These are phyloP conservation scores for Prenolepis imparis DNA, from an alignment of 2,888 invertebrate genomes.

Conservation along the genomic window DNA sequence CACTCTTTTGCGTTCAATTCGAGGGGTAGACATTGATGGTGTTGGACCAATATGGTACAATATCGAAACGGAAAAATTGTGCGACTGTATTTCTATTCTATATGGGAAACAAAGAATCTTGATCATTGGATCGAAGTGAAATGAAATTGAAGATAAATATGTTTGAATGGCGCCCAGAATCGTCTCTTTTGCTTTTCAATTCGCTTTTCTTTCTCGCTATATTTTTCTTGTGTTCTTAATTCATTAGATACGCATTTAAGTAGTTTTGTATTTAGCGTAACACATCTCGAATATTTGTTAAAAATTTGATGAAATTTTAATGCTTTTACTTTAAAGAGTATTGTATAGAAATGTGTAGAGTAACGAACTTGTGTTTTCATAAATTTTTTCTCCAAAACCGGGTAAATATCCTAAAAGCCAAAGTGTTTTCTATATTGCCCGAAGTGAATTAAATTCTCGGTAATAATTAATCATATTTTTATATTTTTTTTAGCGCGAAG, in stretches of 20 bases:
- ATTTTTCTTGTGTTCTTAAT: not conserved
- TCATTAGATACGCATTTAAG: not conserved
- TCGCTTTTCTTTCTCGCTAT: not conserved
- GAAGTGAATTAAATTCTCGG: not conserved
- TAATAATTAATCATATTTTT: constrained; percentile 1
- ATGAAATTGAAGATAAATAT: constrained; percentile 55
- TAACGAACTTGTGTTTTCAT: not conserved
- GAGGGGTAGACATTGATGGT: not conserved
- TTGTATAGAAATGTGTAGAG: not conserved
- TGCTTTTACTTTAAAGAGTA: not conserved
- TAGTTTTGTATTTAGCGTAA: not conserved
- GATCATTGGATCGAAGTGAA: constrained; percentile 30
- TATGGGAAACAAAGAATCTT: constrained; percentile 24
- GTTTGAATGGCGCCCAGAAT: not conserved
- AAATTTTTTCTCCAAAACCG: not conserved
- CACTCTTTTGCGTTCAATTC: constrained; percentile 10
- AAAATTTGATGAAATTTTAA: not conserved
- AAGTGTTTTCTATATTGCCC: not conserved
- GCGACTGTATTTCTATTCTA: constrained; percentile 42
- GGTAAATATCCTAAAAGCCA: not conserved
- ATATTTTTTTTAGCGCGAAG: not conserved
- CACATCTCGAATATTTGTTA: not conserved
- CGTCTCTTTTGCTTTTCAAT: constrained; percentile 4
- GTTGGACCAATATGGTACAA: not conserved
- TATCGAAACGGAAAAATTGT: constrained; percentile 29